phyloP scores from a whole-genome alignment of 2,888 invertebrate genomes.

The Amphipoea lucens region DNA sequence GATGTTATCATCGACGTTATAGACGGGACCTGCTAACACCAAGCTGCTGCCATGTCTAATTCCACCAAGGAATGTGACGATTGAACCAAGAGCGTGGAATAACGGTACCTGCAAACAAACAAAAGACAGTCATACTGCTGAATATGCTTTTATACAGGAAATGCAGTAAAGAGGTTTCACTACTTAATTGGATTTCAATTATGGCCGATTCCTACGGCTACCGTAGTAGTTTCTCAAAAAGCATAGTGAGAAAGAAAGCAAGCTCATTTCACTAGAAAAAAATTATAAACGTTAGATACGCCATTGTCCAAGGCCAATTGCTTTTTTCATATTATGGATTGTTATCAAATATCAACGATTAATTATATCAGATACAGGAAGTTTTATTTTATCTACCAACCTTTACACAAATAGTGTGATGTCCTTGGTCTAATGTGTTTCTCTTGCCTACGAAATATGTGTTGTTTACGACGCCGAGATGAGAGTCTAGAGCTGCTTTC shows the following conservation, averaged over 20 bases:
- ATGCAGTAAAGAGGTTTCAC: background rate
- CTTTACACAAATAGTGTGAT: constrained; percentile 91
- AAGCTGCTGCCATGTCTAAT: constrained; percentile 91
- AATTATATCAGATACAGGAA: background rate
- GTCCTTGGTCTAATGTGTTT: constrained; percentile 81
- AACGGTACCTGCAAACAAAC: constrained; percentile 91
- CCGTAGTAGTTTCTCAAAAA: background rate
- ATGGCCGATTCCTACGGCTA: background rate
- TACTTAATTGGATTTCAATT: background rate
- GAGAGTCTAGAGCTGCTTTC: constrained; percentile 94
- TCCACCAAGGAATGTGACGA: constrained; percentile 91
- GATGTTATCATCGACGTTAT: constrained; percentile 91
- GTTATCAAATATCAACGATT: background rate
- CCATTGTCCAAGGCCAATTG: background rate
- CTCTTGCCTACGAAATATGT: constrained; percentile 92
- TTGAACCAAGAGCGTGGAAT: constrained; percentile 96
- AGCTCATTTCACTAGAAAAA: background rate
- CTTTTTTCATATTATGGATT: background rate
- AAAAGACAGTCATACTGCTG: background rate
- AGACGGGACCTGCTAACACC: constrained; percentile 91
- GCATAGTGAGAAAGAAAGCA: background rate
- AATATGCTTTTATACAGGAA: background rate
- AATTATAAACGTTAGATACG: background rate
- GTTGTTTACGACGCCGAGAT: constrained; percentile 95
- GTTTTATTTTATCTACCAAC: constrained; percentile 50